These are phyloP conservation scores for Brachyhypopomus occidentalis DNA, from an alignment of 2,113 vertebrate species.

Conservation along the genomic window DNA sequence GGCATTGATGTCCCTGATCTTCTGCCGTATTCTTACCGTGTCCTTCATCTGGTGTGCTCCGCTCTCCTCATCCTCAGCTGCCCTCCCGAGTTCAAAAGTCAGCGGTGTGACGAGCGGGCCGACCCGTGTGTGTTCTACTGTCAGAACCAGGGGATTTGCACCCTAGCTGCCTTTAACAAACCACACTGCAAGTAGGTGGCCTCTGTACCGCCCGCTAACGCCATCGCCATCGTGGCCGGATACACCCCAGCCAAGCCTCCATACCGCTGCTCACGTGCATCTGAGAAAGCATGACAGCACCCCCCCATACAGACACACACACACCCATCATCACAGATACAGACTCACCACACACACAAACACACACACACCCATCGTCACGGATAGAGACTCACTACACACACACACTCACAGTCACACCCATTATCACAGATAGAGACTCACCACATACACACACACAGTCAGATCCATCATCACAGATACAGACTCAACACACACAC, in stretches of 20 bases:
- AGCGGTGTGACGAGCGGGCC: slow-evolving; percentile 91
- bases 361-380: neutral
- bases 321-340: no score
- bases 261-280: neutral
- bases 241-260: neutral
- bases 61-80: slow-evolving; percentile 85
- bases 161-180: slow-evolving; percentile 90
- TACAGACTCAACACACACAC: no score
- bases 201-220: neutral
- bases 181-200: slow-evolving; percentile 92
- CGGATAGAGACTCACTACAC: neutral
- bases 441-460: no score
- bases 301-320: neutral
- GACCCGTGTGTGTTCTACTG: slow-evolving; percentile 94
- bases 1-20: neutral
- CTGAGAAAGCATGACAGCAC: slow-evolving; percentile 38
- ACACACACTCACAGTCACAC: neutral
- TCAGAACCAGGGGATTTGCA: slow-evolving; percentile 93
- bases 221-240: neutral
- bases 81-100: slow-evolving; percentile 89
- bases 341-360: no score
- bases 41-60: slow-evolving; percentile 74
- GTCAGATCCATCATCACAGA: no score
- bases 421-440: no score
- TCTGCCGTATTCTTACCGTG: slow-evolving; percentile 23